Evolutionary conservation across 1,140 invertebrate genomes (phyloP), one percentile per base, ranked within the genome.

Genomic region (Rhizoglyphus robini): DNA sequence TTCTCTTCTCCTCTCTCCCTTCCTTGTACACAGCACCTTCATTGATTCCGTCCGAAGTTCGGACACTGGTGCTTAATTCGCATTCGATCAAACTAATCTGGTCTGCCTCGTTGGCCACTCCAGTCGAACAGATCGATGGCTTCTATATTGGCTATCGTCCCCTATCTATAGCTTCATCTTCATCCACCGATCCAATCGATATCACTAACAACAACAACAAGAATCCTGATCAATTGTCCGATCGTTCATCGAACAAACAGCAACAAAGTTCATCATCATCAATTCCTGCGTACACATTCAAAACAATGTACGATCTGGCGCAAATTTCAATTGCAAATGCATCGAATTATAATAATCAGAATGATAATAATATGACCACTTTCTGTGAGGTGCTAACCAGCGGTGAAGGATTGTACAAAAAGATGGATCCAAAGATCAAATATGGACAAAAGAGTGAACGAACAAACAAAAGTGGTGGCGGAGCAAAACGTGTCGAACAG

Each of bases 61-160:
- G 66, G 31, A 68, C 69, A 15, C 47, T 65, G n/a, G 61, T 69
- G 41, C 23, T 70, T 23, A 67, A 67, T 32, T 72, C 71, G 0
- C 60, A 61, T 23, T 70, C 71, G 15, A 68, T 72, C 25, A 57
- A 67, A 29, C 51, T 72, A 38, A 66, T 65, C 4, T 72, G 71
- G 71, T 71, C 38, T 58, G 38, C 60, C 34, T n/a, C 36, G 13
- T 23, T 31, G 27, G 4, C 63, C 25, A 61, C 36, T 20, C 30
- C 57, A 20, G 15, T 32, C 27, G 67, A 68, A 29, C 34, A 57
- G 23, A 70, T 72, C 31, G 71, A 71, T 69, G 86, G 86, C 23
- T 88, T 83, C 69, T 83, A 83, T 72, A 78, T 85, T 32, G 83
- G 83, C 5, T 80, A 75, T 63, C 72, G 76, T 63, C 72, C 74